A percentile compares a stretch with the other conserved stretches of the same genome.
Conservation (phyloP, 2,888 invertebrate species). For the Conus canariensis region DNA sequence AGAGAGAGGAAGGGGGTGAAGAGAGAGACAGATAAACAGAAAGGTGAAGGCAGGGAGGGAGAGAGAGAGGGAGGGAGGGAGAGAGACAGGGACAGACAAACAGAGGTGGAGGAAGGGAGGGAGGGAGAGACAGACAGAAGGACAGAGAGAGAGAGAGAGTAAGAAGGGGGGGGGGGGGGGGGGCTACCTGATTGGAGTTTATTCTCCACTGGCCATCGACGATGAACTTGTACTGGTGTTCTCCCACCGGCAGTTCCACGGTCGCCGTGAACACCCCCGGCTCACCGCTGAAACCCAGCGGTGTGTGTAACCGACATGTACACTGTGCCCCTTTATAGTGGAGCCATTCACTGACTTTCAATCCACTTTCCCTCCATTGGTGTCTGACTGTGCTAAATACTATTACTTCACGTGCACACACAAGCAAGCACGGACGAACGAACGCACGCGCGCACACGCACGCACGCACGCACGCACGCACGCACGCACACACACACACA, state of each 20-base stretch:
- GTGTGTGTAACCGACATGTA: too few species aligned
- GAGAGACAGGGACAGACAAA: neutral
- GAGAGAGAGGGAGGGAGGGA: neutral
- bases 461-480: too few species aligned
- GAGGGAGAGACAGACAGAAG: neutral
- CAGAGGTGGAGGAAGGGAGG: neutral
- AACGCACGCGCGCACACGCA: too few species aligned
- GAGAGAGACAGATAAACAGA: neutral
- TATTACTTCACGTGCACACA: too few species aligned
- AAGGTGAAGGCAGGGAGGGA: neutral
- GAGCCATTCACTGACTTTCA: too few species aligned
- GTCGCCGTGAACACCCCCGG: constrained; percentile 53
- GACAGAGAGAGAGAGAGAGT: neutral
- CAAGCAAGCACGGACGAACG: too few species aligned
- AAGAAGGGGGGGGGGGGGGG: neutral
- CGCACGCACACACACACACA: too few species aligned
- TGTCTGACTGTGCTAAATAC: too few species aligned
- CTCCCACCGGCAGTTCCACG: constrained; percentile 66
- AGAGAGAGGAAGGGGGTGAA: neutral
- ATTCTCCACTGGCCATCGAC: constrained; percentile 70
- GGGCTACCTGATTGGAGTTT: constrained; percentile 64
- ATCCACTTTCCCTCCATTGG: too few species aligned
- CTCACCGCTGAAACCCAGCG: constrained; percentile 58
- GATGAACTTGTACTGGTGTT: constrained; percentile 67
- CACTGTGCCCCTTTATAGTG: too few species aligned